Evolutionary conservation across 2,888 invertebrate genomes (phyloP), one percentile per base, ranked within the genome.

Genomic region (Crematogaster levior): DNA sequence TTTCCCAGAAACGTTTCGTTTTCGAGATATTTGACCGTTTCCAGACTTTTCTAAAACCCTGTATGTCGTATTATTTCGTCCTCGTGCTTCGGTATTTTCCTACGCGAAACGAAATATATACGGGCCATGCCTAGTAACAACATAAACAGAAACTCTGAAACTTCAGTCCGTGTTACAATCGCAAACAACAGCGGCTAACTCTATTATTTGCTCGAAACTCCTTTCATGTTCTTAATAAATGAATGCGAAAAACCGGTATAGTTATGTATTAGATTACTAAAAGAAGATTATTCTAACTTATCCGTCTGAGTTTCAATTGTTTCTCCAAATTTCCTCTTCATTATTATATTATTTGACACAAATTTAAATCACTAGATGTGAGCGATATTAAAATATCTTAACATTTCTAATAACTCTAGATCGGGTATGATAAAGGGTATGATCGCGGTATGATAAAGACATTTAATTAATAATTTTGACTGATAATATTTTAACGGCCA

Each of bases 131-230:
- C 56, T 56, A 46, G 56, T 51, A 56, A 70, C 70, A 70, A 70
- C 56, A 70, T 58, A 79, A 79, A 56, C 70, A 77, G 56, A 56
- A 70, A 70, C 56, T 56, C 30, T 18, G 70, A 68, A 77, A 77
- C 77, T 79, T 77, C 1, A 40, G 40, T 21, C n/a, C 40, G 7
- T 24, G 77, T 79, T 79, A 46, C 77, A 70, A 56, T 58, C 12
- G 56, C 70, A 70, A 79, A 79, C 77, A 79, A 79, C 24, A 24
- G n/a, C 37, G 40, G 24, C 56, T 70, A 56, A 79, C 70, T 56
- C 24, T 34, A 56, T 79, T 70, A 79, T 70, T 75, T 66, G 51
- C 18, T 70, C 15, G 56, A 34, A 70, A 79, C 21, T 70, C 21
- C 56, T 79, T 58, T 70, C 24, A 43, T 56, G 18, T 34, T 56